A percentile compares a stretch with the other conserved stretches of the same genome.
Conservation (phyloP, 2,797 vertebrate genomes). For the Distichodus sexfasciatus region DNA sequence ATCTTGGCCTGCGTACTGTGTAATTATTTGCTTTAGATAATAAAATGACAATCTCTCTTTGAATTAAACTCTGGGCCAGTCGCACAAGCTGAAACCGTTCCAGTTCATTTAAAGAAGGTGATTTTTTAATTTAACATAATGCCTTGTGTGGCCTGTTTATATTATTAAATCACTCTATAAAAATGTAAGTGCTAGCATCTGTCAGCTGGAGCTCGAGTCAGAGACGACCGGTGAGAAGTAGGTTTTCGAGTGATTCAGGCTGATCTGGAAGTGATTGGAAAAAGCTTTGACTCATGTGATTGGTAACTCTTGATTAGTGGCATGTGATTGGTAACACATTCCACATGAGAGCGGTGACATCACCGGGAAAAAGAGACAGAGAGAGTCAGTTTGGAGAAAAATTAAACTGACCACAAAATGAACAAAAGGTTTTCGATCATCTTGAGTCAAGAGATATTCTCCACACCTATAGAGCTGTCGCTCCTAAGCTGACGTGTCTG, state of each 20-base stretch:
- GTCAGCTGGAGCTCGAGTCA: conserved; percentile 23
- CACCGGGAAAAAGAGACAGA: conserved; percentile 15
- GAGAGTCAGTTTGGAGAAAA: too few relatives aligned
- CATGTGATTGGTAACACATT: conserved; percentile 48
- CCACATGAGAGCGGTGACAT: conserved; percentile 47
- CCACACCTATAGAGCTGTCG: background rate
- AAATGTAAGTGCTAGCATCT: conserved; percentile 42
- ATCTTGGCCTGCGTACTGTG: conserved; percentile 52
- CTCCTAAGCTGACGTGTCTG: background rate
- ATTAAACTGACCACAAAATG: background rate
- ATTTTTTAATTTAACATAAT: conserved; percentile 37
- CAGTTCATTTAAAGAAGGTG: conserved; percentile 21
- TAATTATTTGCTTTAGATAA: conserved; percentile 66
- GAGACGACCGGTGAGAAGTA: conserved; percentile 33
- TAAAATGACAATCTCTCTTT: conserved; percentile 46
- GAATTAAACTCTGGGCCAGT: conserved; percentile 17
- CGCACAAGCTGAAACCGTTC: conserved; percentile 2
- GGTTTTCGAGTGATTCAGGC: conserved; percentile 32
- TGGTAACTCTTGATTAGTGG: conserved; percentile 44
- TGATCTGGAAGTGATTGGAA: conserved; percentile 40
- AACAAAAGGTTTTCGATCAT: background rate
- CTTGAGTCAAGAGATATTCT: background rate
- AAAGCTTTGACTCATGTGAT: conserved; percentile 54
- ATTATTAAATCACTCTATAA: conserved; percentile 9
- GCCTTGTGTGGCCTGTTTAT: conserved; percentile 21